A percentile compares a stretch with the other conserved stretches of the same genome.
Evolutionary conservation across 2,888 invertebrate species (phyloP).

Genomic region (Cephonodes hylas): DNA sequence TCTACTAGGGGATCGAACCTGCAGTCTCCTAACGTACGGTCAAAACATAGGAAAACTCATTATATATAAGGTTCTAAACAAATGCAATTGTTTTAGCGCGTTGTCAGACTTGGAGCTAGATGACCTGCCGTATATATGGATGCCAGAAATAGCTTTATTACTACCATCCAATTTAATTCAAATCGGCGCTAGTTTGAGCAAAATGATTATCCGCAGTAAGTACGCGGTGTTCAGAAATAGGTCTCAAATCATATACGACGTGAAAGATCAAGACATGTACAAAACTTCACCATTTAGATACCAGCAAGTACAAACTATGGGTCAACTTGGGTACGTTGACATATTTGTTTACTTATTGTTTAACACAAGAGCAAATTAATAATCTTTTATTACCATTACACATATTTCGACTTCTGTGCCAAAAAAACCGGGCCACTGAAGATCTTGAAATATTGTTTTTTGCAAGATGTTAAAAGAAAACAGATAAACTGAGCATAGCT

Average conservation of each 20-base stretch:
- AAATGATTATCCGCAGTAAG: slow-evolving; percentile 46
- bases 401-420: no score
- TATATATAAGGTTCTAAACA: not conserved
- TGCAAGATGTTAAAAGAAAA: no score
- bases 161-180: slow-evolving; percentile 47
- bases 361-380: no score
- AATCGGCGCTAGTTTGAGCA: slow-evolving; percentile 42
- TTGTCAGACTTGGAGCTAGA: slow-evolving; percentile 40
- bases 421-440: no score
- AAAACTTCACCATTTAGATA: slow-evolving; percentile 54
- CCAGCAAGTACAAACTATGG: slow-evolving; percentile 44
- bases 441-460: no score
- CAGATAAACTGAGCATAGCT: no score
- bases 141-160: slow-evolving; percentile 41
- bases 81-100: slow-evolving; percentile 44
- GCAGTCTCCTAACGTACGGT: no score
- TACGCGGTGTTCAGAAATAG: slow-evolving; percentile 52
- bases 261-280: slow-evolving; percentile 26
- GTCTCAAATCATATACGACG: slow-evolving; percentile 35
- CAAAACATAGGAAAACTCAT: no score
- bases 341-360: no score
- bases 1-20: no score
- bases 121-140: slow-evolving; percentile 37
- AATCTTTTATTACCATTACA: no score
- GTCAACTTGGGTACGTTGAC: slow-evolving; percentile 58